Percentiles rank a stretch among this genome's conserved stretches.
These are phyloP conservation scores for Muscicapa striata DNA, from an alignment of 2,797 vertebrate species.

Conservation along the genomic window DNA sequence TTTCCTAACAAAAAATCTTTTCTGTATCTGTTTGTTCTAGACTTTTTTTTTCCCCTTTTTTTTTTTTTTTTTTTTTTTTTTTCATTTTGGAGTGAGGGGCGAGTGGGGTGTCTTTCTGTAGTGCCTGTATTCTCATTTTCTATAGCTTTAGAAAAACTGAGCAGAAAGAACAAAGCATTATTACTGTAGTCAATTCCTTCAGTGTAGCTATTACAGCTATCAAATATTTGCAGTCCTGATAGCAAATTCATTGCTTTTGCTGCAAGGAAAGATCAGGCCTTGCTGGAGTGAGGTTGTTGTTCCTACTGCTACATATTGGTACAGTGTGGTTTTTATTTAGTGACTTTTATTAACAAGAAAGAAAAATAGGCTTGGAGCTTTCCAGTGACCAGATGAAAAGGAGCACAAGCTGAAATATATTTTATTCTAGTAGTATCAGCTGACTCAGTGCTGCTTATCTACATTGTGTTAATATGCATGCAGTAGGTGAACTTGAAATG, in stretches of 20 bases:
- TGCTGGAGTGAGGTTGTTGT: background rate
- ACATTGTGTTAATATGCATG: rapidly evolving
- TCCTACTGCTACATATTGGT: background rate
- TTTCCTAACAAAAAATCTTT: background rate
- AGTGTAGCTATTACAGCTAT: background rate
- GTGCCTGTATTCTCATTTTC: background rate
- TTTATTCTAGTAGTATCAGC: background rate
- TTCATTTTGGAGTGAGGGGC: rapidly evolving
- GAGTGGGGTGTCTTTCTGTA: rapidly evolving
- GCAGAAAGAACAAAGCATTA: slow-evolving; percentile 1
- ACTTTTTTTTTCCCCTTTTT: rapidly evolving
- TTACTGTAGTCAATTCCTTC: background rate
- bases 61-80: rapidly evolving
- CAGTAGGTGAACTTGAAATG: background rate
- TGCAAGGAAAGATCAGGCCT: background rate
- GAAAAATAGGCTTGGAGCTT: background rate
- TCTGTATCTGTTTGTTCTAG: background rate
- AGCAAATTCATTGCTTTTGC: slow-evolving; percentile 21
- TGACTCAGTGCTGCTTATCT: background rate
- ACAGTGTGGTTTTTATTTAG: background rate
- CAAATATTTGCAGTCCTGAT: slow-evolving; percentile 41
- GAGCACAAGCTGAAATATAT: background rate
- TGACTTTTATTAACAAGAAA: background rate
- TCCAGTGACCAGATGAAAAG: background rate
- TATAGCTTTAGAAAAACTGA: background rate